phyloP scores from a whole-genome alignment of 2,797 vertebrate species.

The Poeciliopsis paucimaculata region DNA sequence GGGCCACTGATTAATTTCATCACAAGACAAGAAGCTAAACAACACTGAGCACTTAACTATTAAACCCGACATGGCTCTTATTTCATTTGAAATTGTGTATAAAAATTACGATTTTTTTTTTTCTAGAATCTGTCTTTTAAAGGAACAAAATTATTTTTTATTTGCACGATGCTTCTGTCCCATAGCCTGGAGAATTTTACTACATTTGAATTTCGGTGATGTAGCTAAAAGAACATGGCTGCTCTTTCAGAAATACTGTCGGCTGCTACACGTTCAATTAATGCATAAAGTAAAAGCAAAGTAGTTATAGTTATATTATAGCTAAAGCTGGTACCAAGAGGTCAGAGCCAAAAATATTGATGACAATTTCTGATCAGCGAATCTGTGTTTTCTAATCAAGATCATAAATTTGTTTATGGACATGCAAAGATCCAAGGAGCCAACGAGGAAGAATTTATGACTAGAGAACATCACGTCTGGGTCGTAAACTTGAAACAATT shows the following conservation, averaged over 20 bases:
- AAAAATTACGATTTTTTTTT: not conserved
- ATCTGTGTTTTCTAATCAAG: not conserved
- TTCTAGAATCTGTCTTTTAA: not conserved
- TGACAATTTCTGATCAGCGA: not conserved
- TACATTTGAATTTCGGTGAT: not conserved
- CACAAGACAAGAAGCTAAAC: not conserved
- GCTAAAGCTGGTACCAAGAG: not conserved
- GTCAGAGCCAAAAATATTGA: not conserved
- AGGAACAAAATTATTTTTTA: not conserved
- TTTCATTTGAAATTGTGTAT: not conserved
- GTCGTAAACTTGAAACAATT: not conserved
- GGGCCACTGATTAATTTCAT: not conserved
- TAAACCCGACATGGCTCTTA: not conserved
- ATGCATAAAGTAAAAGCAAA: not conserved
- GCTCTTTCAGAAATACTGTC: not conserved
- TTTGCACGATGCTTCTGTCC: too few relatives aligned
- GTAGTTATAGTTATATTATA: not conserved
- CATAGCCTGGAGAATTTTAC: too few relatives aligned
- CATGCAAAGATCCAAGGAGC: not conserved
- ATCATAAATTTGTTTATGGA: not conserved
- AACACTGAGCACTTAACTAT: not conserved
- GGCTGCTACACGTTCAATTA: not conserved
- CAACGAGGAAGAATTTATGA: not conserved
- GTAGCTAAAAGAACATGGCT: not conserved
- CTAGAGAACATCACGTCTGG: not conserved